phyloP scores from a whole-genome alignment of 2,113 vertebrate genomes.

The Paradisaea rubra region DNA sequence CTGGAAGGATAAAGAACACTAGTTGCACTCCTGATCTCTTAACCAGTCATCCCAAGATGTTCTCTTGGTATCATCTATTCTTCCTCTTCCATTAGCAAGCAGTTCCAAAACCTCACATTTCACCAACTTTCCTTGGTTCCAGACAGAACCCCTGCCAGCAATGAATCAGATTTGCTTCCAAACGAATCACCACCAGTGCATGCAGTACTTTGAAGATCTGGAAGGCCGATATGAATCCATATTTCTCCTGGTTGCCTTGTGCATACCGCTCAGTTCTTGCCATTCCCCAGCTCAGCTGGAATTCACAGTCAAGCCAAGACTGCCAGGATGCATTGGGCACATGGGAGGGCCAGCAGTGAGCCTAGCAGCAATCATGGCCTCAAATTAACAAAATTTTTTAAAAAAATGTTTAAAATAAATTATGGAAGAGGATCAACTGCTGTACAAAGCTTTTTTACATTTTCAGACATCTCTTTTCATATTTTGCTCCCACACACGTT shows the following conservation, averaged over 20 bases:
- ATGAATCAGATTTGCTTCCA: neutral
- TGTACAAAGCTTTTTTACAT: neutral
- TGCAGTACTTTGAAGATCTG: neutral
- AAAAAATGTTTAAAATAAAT: neutral
- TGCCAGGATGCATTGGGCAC: neutral
- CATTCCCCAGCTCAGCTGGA: neutral
- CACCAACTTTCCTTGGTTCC: neutral
- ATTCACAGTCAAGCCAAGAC: neutral
- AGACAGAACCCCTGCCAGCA: neutral
- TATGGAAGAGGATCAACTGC: neutral
- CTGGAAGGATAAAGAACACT: neutral
- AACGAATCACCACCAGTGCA: neutral
- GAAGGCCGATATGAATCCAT: neutral
- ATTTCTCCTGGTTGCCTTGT: neutral
- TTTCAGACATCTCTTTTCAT: neutral
- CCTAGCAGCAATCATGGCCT: neutral
- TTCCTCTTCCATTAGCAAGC: neutral
- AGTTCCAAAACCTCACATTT: neutral
- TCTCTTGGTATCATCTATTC: neutral
- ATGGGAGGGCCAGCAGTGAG: neutral
- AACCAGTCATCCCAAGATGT: neutral
- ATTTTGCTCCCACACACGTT: neutral
- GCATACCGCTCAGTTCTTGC: neutral
- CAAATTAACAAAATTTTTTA: neutral
- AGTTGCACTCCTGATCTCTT: neutral